Evolutionary conservation across 2,888 invertebrate species (phyloP), one percentile per base, ranked within the genome.

Genomic region (Brachypalpus laphriformis): DNA sequence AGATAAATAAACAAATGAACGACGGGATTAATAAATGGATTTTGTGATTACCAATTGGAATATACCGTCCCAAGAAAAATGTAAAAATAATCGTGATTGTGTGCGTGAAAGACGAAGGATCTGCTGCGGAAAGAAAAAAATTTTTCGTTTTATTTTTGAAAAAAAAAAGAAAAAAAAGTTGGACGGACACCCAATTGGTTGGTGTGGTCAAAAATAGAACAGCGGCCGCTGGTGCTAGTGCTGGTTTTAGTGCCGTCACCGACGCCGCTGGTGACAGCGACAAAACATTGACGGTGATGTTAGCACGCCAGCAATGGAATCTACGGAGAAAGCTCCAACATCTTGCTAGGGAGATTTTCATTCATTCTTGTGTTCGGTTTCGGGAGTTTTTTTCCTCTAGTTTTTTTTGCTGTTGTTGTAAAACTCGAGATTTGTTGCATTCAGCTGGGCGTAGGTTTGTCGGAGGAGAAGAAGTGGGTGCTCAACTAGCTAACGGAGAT

Each of bases 191-290:
- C 81, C 80, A 75, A 75, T 81, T 81, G 75, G 85, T 42, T 6
- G 1, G 45, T 81, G 74, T 85, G 85, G 81, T 81, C 85, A 85
- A 85, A 85, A 85, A 85, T 85, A 85, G 85, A 85, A 66, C 57
- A 76, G 54, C 61, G 59, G 65, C 75, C 51, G 83, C 63, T 80
- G 71, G 57, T 74, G 31, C 34, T 75, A n/a, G 40, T 47, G 74
- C 51, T 66, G 31, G 34, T 37, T 11, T 57, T 59, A 28, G 72
- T 49, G 71, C 31, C 40, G 34, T 74, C 42, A 25, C 51, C 25
- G 70, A 45, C 28, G 59, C 65, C 37, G 75, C 45, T 66, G 75
- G 56, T 68, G 54, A 51, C 56, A 54, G 56, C 61, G 68, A 75
- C 68, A 74, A n/a, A 70, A 71, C 47, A 59, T 70, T 74, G 63